Conservation (phyloP, 1,140 invertebrate genomes). For the Halictus rubicundus region DNA sequence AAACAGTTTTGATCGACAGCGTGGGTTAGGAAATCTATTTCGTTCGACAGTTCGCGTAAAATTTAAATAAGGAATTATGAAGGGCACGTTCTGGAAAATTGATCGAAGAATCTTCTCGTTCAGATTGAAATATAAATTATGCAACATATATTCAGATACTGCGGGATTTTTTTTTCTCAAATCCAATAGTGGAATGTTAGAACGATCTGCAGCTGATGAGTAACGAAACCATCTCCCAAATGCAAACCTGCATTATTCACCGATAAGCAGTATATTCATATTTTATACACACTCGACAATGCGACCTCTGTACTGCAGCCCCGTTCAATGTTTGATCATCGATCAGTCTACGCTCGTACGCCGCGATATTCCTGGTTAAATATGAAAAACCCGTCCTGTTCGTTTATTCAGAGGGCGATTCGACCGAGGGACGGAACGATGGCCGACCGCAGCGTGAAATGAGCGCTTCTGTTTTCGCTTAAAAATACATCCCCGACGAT, state of each 20-base stretch:
- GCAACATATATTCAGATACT: no score
- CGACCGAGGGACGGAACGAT: background rate
- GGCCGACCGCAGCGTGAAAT: background rate
- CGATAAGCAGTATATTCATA: background rate
- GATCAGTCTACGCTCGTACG: background rate
- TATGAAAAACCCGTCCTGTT: slow-evolving; percentile 5
- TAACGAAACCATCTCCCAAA: background rate
- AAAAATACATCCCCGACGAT: background rate
- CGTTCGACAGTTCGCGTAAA: no score
- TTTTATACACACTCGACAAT: background rate
- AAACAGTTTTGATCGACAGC: no score
- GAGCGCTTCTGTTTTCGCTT: background rate
- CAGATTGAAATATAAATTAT: no score
- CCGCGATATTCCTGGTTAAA: slow-evolving; percentile 2
- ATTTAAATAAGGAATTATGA: no score
- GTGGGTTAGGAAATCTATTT: no score
- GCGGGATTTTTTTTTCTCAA: background rate
- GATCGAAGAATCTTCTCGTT: no score
- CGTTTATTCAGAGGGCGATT: slow-evolving; percentile 11
- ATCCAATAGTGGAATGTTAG: background rate
- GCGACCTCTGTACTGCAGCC: background rate
- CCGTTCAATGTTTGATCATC: slow-evolving; percentile 5
- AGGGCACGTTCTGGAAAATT: no score
- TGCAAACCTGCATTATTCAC: background rate
- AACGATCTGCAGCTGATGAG: background rate